Conservation (phyloP, 2,113 vertebrate species). For the Oryzias woworae region DNA sequence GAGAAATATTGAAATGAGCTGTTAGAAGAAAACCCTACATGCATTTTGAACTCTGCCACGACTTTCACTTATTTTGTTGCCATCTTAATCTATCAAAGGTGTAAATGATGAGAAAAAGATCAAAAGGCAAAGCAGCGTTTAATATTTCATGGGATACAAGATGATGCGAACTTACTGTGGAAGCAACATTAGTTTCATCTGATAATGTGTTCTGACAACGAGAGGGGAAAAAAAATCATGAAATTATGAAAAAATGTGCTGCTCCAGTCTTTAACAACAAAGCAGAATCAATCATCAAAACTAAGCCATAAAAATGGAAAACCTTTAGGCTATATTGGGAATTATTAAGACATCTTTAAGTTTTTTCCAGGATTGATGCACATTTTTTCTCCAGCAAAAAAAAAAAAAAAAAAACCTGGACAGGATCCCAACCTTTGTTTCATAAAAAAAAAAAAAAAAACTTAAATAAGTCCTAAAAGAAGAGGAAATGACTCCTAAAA, state of each 20-base stretch:
- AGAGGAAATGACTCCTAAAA: conserved; percentile 36
- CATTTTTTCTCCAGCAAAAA: too few species aligned
- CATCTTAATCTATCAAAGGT: conserved; percentile 40
- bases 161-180: conserved; percentile 34
- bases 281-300: conserved; percentile 30
- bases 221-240: background rate
- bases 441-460: background rate
- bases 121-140: conserved; percentile 36
- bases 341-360: background rate
- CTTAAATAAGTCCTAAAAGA: conserved; percentile 19
- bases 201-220: conserved; percentile 55
- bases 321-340: background rate
- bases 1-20: conserved; percentile 34
- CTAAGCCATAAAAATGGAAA: conserved; percentile 3
- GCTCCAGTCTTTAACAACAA: conserved; percentile 37
- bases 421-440: too few species aligned
- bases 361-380: background rate
- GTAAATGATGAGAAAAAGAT: conserved; percentile 45
- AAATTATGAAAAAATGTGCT: conserved; percentile 14
- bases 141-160: conserved; percentile 69
- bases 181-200: conserved; percentile 50
- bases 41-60: conserved; percentile 25
- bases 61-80: conserved; percentile 33
- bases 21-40: conserved; percentile 24
- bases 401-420: too few species aligned